Evolutionary conservation across 2,113 vertebrate species (phyloP), one percentile per base, ranked within the genome.

Genomic region (Rhabdomys dilectus): DNA sequence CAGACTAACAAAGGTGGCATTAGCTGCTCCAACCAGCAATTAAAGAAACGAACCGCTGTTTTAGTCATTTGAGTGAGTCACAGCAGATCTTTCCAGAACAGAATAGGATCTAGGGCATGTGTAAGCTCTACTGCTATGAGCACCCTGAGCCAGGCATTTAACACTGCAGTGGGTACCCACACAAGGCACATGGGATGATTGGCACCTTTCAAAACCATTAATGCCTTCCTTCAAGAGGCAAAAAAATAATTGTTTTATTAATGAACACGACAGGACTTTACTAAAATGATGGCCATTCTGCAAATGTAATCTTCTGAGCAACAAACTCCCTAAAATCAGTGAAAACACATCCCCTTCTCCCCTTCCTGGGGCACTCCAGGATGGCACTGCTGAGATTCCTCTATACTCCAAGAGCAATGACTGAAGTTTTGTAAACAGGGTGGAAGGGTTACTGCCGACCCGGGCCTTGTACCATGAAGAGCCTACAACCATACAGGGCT

Each of bases 31-130:
- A 98, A 98, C 96, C 95, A 96, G 95, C 90, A 97, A 98, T 97
- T 98, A 95, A 96, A 97, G 94, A 96, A 97, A 96, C 29, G 92
- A 97, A 94, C 96, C 8, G 6, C 94, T 97, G 89, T 91, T 98
- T 97, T 97, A 97, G 96, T 97, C 97, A 97, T 96, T 89, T 97
- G 94, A 91, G 62, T 97, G 97, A 97, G 97, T 97, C 98, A 98
- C 93, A 94, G 96, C 96, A 96, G 75, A 88, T 64, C 88, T 96
- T 42, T 75, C 48, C 58, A 56, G 88, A 93, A 58, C 80, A 85
- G 72, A 84, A n/a, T 2, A 29, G 77, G 58, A 91, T 62, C 91
- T 72, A 64, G 8, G 53, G 53, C 39, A 8, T 21, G 36, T 5
- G 8, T 78, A 85, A 85, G 11, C 72, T 76, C 62, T 81, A 21